Evolutionary conservation across 1,140 invertebrate genomes (phyloP), one percentile per base, ranked within the genome.

Genomic region (Cherax quadricarinatus): DNA sequence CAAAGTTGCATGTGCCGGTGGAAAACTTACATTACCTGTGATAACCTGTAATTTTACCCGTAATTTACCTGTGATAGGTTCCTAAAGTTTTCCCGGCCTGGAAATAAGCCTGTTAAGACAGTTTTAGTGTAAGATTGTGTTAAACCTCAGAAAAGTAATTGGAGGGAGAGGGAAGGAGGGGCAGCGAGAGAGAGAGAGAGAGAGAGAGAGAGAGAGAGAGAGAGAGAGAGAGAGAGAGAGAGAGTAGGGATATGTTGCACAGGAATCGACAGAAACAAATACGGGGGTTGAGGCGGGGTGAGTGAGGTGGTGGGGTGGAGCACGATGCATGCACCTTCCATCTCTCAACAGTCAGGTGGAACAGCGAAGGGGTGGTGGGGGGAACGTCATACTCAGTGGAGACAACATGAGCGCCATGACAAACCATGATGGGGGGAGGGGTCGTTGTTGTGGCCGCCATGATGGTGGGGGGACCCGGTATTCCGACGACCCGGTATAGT

Each of bases 231-330:
- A 57, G 53, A 5, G 53, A 14, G 6, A 57, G 2, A 57, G 53
- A 57, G 53, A 57, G 53, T 24, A 21, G 18, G 6, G 70, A 30
- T 3, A 75, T 6, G 16, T 4, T 30, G 70, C 24, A 75, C 24
- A 14, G n/a, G 21, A 75, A 57, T 9, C 53, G 30, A 41, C 30
- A 41, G 30, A 41, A 41, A 41, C 30, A 41, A 41, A 41, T 41
- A 41, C 30, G 30, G 30, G 30, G 66, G 14, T 70, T 70, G 66
- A 70, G 66, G 66, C 14, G 30, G 14, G 21, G 14, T 70, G 66
- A 75, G n/a, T 75, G 70, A n/a, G 70, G n/a, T 75, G n/a, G 18
- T 75, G 70, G 70, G 70, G n/a, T 75, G n/a, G 18, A n/a, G 18
- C n/a, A 30, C 21, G 70, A 75, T 14, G 24, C 70, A 75, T 24